Conservation (phyloP, 2,888 invertebrate genomes). For the Xanthostigma xanthostigma region DNA sequence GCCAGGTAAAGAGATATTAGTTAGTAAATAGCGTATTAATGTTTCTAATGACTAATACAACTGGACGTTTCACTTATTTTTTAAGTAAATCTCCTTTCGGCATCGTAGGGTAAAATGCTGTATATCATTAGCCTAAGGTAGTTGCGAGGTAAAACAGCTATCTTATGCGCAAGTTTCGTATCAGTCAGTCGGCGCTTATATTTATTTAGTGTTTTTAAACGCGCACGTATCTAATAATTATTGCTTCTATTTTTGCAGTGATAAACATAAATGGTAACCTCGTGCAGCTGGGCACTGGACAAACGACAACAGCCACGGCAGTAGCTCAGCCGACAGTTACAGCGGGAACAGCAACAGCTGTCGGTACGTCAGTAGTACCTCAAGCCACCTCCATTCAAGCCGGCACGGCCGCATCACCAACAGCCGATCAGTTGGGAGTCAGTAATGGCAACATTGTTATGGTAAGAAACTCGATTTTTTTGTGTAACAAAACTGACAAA, state of each 20-base stretch:
- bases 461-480: conserved; percentile 33
- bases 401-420: conserved; percentile 30
- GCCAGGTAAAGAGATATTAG: not conserved
- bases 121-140: too few species aligned
- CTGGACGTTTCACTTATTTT: too few species aligned
- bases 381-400: conserved; percentile 27
- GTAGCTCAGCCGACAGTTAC: conserved; percentile 23
- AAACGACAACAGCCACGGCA: conserved; percentile 30
- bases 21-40: not conserved
- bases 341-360: conserved; percentile 22
- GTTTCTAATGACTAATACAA: too few species aligned
- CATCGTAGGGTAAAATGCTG: too few species aligned
- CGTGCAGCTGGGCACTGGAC: conserved; percentile 43
- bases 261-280: conserved; percentile 64
- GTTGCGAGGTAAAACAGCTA: too few species aligned
- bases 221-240: not conserved
- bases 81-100: too few species aligned
- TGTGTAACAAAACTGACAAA: too few species aligned
- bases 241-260: conserved; percentile 35
- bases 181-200: too few species aligned
- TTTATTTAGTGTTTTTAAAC: too few species aligned
- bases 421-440: conserved; percentile 37
- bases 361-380: conserved; percentile 28
- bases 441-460: conserved; percentile 62
- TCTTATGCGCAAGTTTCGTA: too few species aligned